These are phyloP conservation scores for Blastobasis adustella DNA, from an alignment of 2,888 invertebrate species.

Conservation along the genomic window DNA sequence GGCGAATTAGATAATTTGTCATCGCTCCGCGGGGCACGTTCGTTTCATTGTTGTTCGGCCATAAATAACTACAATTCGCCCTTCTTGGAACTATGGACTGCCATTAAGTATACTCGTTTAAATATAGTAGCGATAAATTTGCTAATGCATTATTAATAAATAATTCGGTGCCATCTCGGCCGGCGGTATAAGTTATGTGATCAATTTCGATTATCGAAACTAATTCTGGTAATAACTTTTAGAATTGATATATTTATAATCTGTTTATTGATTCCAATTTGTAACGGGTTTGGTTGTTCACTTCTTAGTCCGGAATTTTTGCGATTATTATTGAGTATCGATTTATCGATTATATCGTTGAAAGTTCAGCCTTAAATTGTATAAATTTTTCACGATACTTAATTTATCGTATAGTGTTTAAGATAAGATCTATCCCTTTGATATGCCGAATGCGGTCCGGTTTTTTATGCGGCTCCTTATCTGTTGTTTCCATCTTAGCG, in stretches of 20 bases:
- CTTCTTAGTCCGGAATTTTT: no score
- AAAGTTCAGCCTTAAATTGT: no score
- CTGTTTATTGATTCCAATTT: constrained; percentile 10
- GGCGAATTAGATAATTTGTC: constrained; percentile 67
- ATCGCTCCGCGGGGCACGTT: constrained; percentile 34
- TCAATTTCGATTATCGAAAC: constrained; percentile 21
- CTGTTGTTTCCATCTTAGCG: no score
- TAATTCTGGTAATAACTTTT: constrained; percentile 19
- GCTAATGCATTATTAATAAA: constrained; percentile 27
- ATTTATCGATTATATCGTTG: no score
- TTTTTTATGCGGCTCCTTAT: no score
- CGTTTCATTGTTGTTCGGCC: constrained; percentile 33
- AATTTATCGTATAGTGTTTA: no score
- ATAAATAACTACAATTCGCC: constrained; percentile 45
- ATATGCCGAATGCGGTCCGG: no score
- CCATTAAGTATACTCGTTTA: constrained; percentile 24
- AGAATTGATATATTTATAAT: constrained; percentile 18
- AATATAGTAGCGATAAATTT: constrained; percentile 37
- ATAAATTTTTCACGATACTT: no score
- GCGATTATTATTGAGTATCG: no score
- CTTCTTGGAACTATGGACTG: constrained; percentile 49
- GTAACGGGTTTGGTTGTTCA: constrained; percentile 2
- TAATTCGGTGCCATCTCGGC: constrained; percentile 15
- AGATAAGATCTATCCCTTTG: no score
- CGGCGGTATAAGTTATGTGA: constrained; percentile 24